A percentile compares a stretch with the other conserved stretches of the same genome.
These are phyloP conservation scores for Pitta sordida DNA, from an alignment of 2,113 vertebrate species.

Conservation along the genomic window DNA sequence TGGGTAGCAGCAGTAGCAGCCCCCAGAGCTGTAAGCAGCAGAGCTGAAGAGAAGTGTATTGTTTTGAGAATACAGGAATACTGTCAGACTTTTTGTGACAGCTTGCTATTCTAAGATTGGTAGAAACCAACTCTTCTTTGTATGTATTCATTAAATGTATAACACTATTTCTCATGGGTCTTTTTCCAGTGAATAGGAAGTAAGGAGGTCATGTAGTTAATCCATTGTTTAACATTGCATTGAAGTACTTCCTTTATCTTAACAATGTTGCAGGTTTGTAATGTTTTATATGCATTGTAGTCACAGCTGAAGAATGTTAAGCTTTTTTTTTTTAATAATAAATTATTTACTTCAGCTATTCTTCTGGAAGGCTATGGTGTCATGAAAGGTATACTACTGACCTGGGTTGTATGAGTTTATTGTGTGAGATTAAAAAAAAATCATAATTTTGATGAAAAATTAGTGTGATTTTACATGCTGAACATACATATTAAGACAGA, in stretches of 20 bases:
- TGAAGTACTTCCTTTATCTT: not conserved
- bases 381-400: not conserved
- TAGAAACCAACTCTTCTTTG: not conserved
- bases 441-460: not conserved
- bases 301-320: not conserved
- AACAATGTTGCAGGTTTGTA: not conserved
- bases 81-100: not conserved
- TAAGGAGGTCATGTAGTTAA: not conserved
- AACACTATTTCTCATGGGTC: not conserved
- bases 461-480: not conserved
- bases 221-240: not conserved
- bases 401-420: not conserved
- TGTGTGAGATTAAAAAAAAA: not conserved
- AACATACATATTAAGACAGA: not conserved
- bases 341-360: not conserved
- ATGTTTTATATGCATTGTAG: not conserved
- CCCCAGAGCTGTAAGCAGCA: not conserved
- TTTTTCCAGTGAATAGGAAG: not conserved
- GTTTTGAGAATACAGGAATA: not conserved
- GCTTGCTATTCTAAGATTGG: not conserved
- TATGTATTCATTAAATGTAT: not conserved
- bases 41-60: not conserved
- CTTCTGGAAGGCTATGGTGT: not conserved
- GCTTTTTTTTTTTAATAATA: not conserved
- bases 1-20: not conserved